phyloP scores from a whole-genome alignment of 1,140 invertebrate genomes.

The Lepidurus couesii region DNA sequence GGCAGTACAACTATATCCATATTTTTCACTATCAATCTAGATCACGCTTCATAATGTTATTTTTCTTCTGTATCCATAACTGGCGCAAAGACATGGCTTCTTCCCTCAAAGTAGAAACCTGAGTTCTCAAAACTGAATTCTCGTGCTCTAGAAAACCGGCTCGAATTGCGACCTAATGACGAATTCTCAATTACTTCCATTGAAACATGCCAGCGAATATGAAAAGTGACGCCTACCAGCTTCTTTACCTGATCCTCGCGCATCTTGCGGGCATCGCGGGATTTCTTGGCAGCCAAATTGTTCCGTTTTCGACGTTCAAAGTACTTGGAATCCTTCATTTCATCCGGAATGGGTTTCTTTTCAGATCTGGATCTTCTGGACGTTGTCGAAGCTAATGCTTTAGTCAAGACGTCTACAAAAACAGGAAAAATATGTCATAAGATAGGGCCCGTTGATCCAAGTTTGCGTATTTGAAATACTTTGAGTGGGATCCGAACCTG shows the following conservation, averaged over 20 bases:
- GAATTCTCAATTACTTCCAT: slow-evolving; percentile 25
- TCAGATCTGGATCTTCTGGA: slow-evolving; percentile 60
- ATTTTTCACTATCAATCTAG: slow-evolving; percentile 3
- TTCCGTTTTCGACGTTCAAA: slow-evolving; percentile 77
- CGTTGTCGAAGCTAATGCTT: slow-evolving; percentile 32
- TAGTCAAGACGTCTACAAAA: slow-evolving; percentile 23
- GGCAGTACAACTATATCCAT: background rate
- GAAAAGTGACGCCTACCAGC: slow-evolving; percentile 32
- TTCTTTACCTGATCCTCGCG: slow-evolving; percentile 69
- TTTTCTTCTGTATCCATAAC: slow-evolving; percentile 48
- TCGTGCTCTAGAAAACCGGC: slow-evolving; percentile 76
- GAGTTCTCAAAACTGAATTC: slow-evolving; percentile 72
- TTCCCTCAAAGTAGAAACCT: slow-evolving; percentile 69
- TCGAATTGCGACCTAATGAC: slow-evolving; percentile 63
- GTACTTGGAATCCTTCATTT: slow-evolving; percentile 82
- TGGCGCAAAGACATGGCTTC: slow-evolving; percentile 66
- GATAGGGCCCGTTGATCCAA: background rate
- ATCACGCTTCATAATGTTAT: slow-evolving; percentile 23
- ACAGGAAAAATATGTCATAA: background rate
- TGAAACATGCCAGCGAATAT: background rate
- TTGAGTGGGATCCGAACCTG: slow-evolving; percentile 28
- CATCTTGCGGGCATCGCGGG: slow-evolving; percentile 72
- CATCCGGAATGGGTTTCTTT: slow-evolving; percentile 78
- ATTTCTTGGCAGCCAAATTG: slow-evolving; percentile 87
- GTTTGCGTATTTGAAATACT: background rate